Evolutionary conservation across 2,888 invertebrate genomes (phyloP).

Genomic region (Bibio marci): DNA sequence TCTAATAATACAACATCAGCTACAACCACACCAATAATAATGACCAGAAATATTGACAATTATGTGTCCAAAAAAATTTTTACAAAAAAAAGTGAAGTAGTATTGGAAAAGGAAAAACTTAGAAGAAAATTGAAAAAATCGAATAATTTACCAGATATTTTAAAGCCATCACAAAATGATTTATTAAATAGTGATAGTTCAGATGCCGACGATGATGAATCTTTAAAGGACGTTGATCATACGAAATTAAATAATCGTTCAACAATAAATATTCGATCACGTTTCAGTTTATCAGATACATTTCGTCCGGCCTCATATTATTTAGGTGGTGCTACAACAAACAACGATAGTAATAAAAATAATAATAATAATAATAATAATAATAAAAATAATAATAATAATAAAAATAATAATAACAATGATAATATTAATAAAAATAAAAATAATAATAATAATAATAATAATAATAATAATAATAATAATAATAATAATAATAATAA

Average conservation of each 20-base stretch:
- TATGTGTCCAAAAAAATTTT: conserved; percentile 17
- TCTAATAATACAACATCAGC: too few species aligned
- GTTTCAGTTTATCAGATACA: conserved; percentile 75
- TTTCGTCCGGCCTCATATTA: conserved; percentile 81
- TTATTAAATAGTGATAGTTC: conserved; percentile 45
- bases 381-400: too few species aligned
- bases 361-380: too few species aligned
- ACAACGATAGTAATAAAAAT: too few species aligned
- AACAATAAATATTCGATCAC: conserved; percentile 37
- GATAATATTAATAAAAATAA: too few species aligned
- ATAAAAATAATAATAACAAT: too few species aligned
- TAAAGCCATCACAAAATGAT: conserved; percentile 33
- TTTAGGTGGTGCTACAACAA: conserved; percentile 51
- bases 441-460: too few species aligned
- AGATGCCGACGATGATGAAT: conserved; percentile 72
- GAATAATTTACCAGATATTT: conserved; percentile 41
- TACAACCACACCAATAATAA: too few species aligned
- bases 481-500: too few species aligned
- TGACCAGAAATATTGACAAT: conserved; percentile 13
- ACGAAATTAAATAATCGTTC: conserved; percentile 24
- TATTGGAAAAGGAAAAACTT: conserved; percentile 8
- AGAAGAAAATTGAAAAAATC: conserved; percentile 21
- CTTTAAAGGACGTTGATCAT: conserved; percentile 54
- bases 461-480: too few species aligned
- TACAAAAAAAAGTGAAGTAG: conserved; percentile 17